Evolutionary conservation across 2,888 invertebrate species (phyloP), one percentile per base, ranked within the genome.

Genomic region (Rotaria magnacalcarata): DNA sequence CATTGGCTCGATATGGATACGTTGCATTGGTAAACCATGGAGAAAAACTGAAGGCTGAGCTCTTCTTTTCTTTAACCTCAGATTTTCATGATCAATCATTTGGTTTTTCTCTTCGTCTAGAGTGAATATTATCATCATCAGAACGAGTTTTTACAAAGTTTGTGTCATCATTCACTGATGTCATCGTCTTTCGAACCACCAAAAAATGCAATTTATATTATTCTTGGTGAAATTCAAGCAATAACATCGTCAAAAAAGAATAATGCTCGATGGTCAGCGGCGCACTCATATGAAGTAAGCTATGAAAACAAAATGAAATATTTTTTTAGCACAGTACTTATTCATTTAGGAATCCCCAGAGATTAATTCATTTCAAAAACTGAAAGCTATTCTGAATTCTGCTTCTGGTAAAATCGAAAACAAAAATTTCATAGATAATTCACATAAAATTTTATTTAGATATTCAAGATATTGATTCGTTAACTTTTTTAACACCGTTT

Each of bases 141-240:
- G 16, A 41, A 67, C 19, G 7, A 67, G 16, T 67, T 34, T 34
- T 41, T 11, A 34, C 27, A 34, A 19, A 14, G 5, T 4, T 67
- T 41, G 14, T 34, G 34, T 34, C 16, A 34, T 41, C 34, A 41
- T 34, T 34, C 67, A 16, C 19, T 34, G 16, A 67, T 67, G 67
- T 27, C 67, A 34, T 67, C 67, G 6, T 34, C 47, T 6, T 80
- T 75, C 34, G 90, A 88, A 84, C 88, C 89, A 27, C 90, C 90
- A 52, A 89, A 89, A 88, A 96, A 96, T 92, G 96, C 96, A 89
- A 94, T 97, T 89, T 96, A 96, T 92, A 96, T 97, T 90, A 95
- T 98, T 88, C 95, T 96, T 91, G 96, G 96, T 89, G 97, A 98
- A 93, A 95, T 96, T 47, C 80, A 80, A 80, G 80, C 80, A 21